phyloP scores from a whole-genome alignment of 2,113 vertebrate species.

The Proteles cristata region DNA sequence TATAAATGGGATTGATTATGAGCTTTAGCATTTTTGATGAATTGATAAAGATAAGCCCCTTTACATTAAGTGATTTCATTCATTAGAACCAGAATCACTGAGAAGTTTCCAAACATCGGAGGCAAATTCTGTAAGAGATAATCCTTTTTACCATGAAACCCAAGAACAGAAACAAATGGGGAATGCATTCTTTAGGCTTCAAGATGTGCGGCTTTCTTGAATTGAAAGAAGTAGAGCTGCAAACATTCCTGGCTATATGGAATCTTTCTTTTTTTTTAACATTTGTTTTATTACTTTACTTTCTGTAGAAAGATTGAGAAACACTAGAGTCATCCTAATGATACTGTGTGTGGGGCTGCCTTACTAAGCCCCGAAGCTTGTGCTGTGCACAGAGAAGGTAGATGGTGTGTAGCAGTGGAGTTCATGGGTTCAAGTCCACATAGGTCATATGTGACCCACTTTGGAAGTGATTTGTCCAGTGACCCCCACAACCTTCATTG shows the following conservation, averaged over 20 bases:
- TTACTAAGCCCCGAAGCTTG: neutral
- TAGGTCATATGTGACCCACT: neutral
- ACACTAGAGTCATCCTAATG: neutral
- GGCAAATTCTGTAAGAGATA: conserved; percentile 15
- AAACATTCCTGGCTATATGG: neutral
- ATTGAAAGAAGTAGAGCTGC: neutral
- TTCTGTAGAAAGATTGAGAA: neutral
- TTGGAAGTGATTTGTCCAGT: neutral
- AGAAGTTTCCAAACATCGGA: neutral
- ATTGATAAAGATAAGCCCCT: neutral
- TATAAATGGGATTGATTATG: conserved; percentile 19
- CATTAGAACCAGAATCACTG: neutral
- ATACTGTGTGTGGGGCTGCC: neutral
- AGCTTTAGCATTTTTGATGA: conserved; percentile 19
- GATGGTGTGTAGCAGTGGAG: no score
- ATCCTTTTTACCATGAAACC: conserved; percentile 9
- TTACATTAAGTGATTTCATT: neutral
- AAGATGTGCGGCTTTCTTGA: neutral
- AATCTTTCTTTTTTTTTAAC: neutral
- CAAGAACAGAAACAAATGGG: neutral
- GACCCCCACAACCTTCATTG: neutral
- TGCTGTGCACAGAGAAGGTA: no score
- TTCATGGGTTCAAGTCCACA: no score
- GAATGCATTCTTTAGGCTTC: neutral
- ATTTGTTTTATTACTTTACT: neutral